phyloP scores from a whole-genome alignment of 2,888 invertebrate genomes.

The Drosophila macrothrix region DNA sequence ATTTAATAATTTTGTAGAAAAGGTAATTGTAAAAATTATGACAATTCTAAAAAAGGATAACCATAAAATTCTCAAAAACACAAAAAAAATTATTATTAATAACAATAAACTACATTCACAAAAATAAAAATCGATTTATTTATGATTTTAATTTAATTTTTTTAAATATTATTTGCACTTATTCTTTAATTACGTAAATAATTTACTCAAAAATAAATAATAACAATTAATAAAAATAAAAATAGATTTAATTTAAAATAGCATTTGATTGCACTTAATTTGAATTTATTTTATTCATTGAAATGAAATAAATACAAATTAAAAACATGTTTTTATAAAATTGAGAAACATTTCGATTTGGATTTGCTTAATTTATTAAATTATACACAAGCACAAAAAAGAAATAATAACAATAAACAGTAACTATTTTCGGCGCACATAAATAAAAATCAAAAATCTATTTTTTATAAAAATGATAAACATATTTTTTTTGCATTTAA shows the following conservation, averaged over 20 bases:
- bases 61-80: neutral
- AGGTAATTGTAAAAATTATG: neutral
- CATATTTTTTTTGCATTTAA: neutral
- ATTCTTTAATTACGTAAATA: neutral
- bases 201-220: too few relatives aligned
- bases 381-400: neutral
- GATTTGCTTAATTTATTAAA: neutral
- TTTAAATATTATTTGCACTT: neutral
- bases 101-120: neutral
- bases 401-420: neutral
- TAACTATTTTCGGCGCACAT: neutral
- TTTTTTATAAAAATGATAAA: slow-evolving; percentile 1
- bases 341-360: too few relatives aligned
- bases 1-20: neutral
- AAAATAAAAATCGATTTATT: neutral
- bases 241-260: too few relatives aligned
- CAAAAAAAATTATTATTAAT: neutral
- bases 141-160: neutral
- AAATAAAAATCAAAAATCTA: too few relatives aligned
- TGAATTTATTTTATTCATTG: too few relatives aligned
- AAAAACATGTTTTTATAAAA: too few relatives aligned
- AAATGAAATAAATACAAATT: too few relatives aligned
- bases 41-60: neutral
- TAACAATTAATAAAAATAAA: too few relatives aligned
- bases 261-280: too few relatives aligned